phyloP scores from a whole-genome alignment of 2,797 vertebrate species.

The Thamnophis elegans region DNA sequence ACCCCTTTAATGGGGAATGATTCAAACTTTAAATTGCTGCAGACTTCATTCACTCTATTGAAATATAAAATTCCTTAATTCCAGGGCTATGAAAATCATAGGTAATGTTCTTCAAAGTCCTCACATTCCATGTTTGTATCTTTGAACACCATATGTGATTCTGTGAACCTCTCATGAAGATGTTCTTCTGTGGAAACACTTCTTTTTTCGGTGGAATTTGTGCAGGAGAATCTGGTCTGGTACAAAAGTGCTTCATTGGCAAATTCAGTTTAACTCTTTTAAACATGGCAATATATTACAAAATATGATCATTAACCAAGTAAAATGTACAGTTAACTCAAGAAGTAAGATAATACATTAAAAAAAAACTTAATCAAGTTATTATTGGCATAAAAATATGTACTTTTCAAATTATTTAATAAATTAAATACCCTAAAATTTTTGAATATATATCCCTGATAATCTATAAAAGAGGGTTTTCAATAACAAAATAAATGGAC shows the following conservation, averaged over 20 bases:
- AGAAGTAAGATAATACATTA: slow-evolving; percentile 70
- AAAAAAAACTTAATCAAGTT: slow-evolving; percentile 72
- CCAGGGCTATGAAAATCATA: slow-evolving; percentile 58
- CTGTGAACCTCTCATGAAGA: neutral
- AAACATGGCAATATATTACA: slow-evolving; percentile 73
- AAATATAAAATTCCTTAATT: slow-evolving; percentile 52
- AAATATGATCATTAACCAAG: slow-evolving; percentile 73
- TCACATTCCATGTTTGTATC: slow-evolving; percentile 50
- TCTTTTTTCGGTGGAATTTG: neutral
- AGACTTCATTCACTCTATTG: slow-evolving; percentile 38
- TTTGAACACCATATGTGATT: slow-evolving; percentile 66
- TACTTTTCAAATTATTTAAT: slow-evolving; percentile 79
- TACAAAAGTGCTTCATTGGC: slow-evolving; percentile 74
- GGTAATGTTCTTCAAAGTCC: slow-evolving; percentile 66
- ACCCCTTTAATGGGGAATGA: slow-evolving; percentile 58
- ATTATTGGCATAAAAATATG: slow-evolving; percentile 79
- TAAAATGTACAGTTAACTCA: slow-evolving; percentile 77
- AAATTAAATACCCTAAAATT: slow-evolving; percentile 78
- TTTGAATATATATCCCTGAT: slow-evolving; percentile 77
- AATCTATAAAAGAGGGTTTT: slow-evolving; percentile 80
- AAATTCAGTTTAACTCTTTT: slow-evolving; percentile 67
- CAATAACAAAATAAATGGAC: slow-evolving; percentile 80
- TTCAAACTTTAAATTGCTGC: slow-evolving; percentile 43
- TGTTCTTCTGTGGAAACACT: neutral
- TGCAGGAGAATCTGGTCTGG: slow-evolving; percentile 14